Percentiles rank a stretch among this genome's conserved stretches.
Conservation (phyloP, 2,113 vertebrate species). For the Pao palembangensis region DNA sequence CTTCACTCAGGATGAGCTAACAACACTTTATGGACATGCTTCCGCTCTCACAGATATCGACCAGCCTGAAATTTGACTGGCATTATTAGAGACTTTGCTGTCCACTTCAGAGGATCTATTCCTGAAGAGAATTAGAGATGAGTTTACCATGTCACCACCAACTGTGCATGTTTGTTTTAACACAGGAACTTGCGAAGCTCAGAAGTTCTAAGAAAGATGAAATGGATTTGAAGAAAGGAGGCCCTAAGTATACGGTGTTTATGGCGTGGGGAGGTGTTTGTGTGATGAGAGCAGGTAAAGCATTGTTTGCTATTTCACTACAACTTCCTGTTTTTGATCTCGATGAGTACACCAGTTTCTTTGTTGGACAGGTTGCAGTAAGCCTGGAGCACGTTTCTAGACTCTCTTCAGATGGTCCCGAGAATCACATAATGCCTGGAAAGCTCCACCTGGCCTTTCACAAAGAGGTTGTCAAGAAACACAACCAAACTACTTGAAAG, state of each 20-base stretch:
- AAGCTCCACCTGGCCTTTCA: constrained; percentile 90
- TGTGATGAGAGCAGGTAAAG: constrained; percentile 89
- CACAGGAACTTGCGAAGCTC: constrained; percentile 75
- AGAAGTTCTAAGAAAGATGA: constrained; percentile 80
- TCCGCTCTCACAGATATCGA: constrained; percentile 84
- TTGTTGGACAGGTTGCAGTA: constrained; percentile 72
- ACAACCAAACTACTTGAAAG: constrained; percentile 76
- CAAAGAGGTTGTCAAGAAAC: constrained; percentile 83
- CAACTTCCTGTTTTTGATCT: no score
- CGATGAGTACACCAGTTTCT: neutral
- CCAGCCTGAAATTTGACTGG: constrained; percentile 87
- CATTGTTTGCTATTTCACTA: neutral
- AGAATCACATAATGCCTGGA: no score
- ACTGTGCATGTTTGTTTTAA: no score
- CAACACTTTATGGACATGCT: constrained; percentile 79
- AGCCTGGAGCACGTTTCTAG: constrained; percentile 82
- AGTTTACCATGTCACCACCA: no score
- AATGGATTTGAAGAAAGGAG: constrained; percentile 72
- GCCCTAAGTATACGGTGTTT: constrained; percentile 84
- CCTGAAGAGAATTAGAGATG: no score
- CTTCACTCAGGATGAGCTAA: constrained; percentile 79
- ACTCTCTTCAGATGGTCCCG: constrained; percentile 81
- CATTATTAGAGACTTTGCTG: no score
- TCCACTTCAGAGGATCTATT: neutral
- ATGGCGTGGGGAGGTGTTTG: constrained; percentile 81